Evolutionary conservation across 1,140 invertebrate genomes (phyloP), one percentile per base, ranked within the genome.

Genomic region (Drosophila ogumai): DNA sequence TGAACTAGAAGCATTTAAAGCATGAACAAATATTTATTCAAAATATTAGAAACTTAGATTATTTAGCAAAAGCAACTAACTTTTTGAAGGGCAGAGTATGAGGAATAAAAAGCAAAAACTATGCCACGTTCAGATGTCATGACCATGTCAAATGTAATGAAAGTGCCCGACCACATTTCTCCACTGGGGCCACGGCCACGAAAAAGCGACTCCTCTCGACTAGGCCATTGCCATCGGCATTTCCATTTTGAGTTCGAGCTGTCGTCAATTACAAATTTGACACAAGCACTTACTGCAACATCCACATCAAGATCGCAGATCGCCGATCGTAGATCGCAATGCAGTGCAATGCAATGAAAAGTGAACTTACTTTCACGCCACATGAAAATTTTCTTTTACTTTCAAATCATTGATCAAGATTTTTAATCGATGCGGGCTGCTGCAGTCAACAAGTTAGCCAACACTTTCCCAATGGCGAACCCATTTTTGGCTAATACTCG

Each of bases 371-470:
- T 87, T 87, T 87, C 84, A 88, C 84, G 61, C 49, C 40, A 58
- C 71, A 60, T 60, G 75, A 44, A 76, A 31, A 47, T 80, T 72
- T 75, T 81, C 57, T 68, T 71, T 88, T 80, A 87, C 84, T 87
- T 87, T 87, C 84, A 88, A 88, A 88, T 88, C 80, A 88, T 82
- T 80, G 76, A 88, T 88, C 84, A 84, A 87, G 60, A 88, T 86
- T 85, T 77, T 82, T 72, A 81, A 81, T 73, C 61, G 73, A 81
- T 81, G 46, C 57, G 9, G 58, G 50, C 36, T 54, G 71, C 25
- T 59, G 43, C 17, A 41, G n/a, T 57, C 19, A n/a, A 56, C 74
- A 44, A 55, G 63, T 74, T 79, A 67, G 61, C 75, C 64, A 80
- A 88, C 84, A 81, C 84, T 87, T 87, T 87, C 84, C 67, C 84